Base-by-base conservation (phyloP, 2,797 vertebrate genomes). In the Hypotaenidia philippensis region DNA sequence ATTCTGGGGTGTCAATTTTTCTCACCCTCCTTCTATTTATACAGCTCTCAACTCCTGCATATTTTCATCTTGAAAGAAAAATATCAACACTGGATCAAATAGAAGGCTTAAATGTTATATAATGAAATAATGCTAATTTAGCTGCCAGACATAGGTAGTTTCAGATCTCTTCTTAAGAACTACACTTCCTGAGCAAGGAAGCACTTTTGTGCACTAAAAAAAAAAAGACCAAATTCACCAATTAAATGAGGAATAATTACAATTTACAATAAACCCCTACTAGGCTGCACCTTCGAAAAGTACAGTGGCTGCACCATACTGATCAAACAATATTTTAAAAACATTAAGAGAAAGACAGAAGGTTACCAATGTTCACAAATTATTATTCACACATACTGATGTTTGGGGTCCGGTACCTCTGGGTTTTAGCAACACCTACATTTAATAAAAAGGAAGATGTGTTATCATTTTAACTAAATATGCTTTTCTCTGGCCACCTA, bases 291-390 rank as follows among this genome's bases (percentile, higher is more conserved):
- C 20, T 59, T 80, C 23, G 83, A 81, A 78, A 93, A 10, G 14
- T 68, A 68, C 11, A 27, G 25, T 52, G 52, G 19, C 77, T 83
- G 27, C 4, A 26, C 25, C 63, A 12, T 11, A 52, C 9, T 56
- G 82, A 78, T 55, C 10, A 89, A 87, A 55, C 27, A 86, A 5
- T 44, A 41, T 74, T 90, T 93, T 80, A 76, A 44, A 92, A 95
- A 70, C 6, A 10, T 9, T 53, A 57, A 70, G 20, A 75, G 31
- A 81, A 76, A 86, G 40, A 50, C 13, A 57, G n/a, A 17, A 89
- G 32, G 15, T 66, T 87, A 83, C 25, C n/a, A 77, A 32, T 10
- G 50, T 55, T 81, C 23, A 87, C 10, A 76, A 80, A 76, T 69
- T 63, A 68, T 34, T 75, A 63, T 55, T 89, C 63, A 68, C 50